Percentiles rank a stretch among this genome's conserved stretches.
Evolutionary conservation across 2,113 vertebrate genomes (phyloP).

Genomic region (Vulpes lagopus): DNA sequence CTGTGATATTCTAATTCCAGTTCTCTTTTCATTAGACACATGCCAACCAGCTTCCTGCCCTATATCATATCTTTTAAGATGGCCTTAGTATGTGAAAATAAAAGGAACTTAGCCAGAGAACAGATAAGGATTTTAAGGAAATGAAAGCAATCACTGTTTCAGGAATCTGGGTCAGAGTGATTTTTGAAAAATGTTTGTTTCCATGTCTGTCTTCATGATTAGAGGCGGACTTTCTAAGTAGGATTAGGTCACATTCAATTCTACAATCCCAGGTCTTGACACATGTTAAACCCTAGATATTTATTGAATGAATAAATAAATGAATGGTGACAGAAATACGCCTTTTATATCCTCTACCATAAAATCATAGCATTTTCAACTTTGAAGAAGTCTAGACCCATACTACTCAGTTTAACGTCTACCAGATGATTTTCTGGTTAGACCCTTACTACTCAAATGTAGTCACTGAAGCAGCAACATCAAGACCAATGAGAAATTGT

Average conservation of each 20-base stretch:
- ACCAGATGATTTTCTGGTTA: too few relatives aligned
- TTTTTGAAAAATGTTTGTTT: conserved; percentile 57
- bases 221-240: not conserved
- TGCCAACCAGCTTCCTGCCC: not conserved
- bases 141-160: conserved; percentile 50
- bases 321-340: not conserved
- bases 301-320: not conserved
- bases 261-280: not conserved
- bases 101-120: conserved; percentile 35
- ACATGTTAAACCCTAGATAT: not conserved
- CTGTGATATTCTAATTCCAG: not conserved
- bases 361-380: conserved; percentile 27
- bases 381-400: not conserved
- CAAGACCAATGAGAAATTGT: not conserved
- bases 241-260: not conserved
- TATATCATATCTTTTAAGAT: not conserved
- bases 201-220: not conserved
- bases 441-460: not conserved
- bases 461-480: not conserved
- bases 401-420: not conserved
- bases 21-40: not conserved
- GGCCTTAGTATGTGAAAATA: not conserved
- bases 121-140: conserved; percentile 45
- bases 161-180: conserved; percentile 45
- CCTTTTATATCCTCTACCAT: not conserved